Percentiles rank a stretch among this genome's conserved stretches.
Evolutionary conservation across 2,797 vertebrate species (phyloP).

Genomic region (Sebastes minor): DNA sequence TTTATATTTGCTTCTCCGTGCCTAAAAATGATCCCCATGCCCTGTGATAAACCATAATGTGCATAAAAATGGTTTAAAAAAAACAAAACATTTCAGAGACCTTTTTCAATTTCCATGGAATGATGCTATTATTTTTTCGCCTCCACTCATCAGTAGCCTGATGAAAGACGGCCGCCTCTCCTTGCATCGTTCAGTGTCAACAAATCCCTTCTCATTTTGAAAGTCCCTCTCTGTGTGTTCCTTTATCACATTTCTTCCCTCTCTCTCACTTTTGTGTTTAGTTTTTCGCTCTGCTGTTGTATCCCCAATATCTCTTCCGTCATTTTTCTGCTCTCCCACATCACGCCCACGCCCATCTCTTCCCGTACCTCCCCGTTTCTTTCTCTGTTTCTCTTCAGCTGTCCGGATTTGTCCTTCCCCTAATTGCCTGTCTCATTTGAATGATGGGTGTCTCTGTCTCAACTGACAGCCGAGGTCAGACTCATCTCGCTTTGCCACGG

Average conservation of each 20-base stretch:
- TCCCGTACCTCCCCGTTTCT: constrained; percentile 11
- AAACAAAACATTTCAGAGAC: constrained; percentile 12
- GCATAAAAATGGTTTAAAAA: constrained; percentile 29
- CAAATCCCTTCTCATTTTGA: constrained; percentile 61
- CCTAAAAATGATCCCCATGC: constrained; percentile 5
- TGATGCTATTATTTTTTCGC: constrained; percentile 49
- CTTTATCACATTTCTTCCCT: constrained; percentile 25
- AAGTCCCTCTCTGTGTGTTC: constrained; percentile 28
- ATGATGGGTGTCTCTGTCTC: constrained; percentile 63
- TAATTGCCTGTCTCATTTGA: constrained; percentile 72
- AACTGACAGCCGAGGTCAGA: constrained; percentile 63
- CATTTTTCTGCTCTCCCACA: neutral
- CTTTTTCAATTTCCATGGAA: constrained; percentile 58
- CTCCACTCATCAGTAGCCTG: constrained; percentile 50
- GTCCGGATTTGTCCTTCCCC: constrained; percentile 56
- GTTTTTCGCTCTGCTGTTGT: neutral
- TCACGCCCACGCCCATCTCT: neutral
- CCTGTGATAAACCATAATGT: constrained; percentile 21
- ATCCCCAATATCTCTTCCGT: neutral
- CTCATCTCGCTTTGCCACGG: constrained; percentile 36
- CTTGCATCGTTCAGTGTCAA: constrained; percentile 59
- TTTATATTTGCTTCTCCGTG: constrained; percentile 19
- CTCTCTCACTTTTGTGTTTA: constrained; percentile 25
- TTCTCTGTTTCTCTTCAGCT: constrained; percentile 49
- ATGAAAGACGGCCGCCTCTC: constrained; percentile 51